Conservation (phyloP, 2,113 vertebrate species). For the Hippocampus comes region DNA sequence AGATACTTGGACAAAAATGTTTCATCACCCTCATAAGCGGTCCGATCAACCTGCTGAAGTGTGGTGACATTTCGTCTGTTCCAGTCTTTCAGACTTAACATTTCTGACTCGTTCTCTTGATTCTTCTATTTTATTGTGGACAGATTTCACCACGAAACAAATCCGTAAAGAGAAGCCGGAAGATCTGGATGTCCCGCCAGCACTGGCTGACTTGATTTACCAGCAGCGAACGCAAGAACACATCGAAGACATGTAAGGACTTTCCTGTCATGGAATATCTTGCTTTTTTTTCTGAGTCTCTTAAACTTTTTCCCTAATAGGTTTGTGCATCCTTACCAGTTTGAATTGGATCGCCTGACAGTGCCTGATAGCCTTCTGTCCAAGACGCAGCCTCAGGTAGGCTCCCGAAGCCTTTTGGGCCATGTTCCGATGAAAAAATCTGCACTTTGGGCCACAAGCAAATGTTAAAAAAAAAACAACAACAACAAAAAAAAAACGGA, state of each 20-base stretch:
- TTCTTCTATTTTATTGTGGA: not conserved
- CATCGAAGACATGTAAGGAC: slow-evolving; percentile 87
- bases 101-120: not conserved
- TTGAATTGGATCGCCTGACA: slow-evolving; percentile 85
- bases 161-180: slow-evolving; percentile 83
- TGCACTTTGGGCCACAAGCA: too few relatives aligned
- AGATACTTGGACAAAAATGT: not conserved
- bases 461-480: too few relatives aligned
- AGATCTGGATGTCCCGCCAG: slow-evolving; percentile 87
- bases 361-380: slow-evolving; percentile 74
- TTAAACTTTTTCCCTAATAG: slow-evolving; percentile 55
- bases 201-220: slow-evolving; percentile 92
- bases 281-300: not conserved
- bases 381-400: slow-evolving; percentile 79
- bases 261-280: not conserved
- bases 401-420: too few relatives aligned
- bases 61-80: not conserved
- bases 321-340: slow-evolving; percentile 93
- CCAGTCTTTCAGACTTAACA: not conserved
- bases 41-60: not conserved
- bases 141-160: slow-evolving; percentile 81
- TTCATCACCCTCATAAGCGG: not conserved
- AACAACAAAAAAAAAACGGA: too few relatives aligned
- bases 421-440: too few relatives aligned
- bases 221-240: slow-evolving; percentile 88